phyloP scores from a whole-genome alignment of 2,113 vertebrate species.

The Rhea pennata region DNA sequence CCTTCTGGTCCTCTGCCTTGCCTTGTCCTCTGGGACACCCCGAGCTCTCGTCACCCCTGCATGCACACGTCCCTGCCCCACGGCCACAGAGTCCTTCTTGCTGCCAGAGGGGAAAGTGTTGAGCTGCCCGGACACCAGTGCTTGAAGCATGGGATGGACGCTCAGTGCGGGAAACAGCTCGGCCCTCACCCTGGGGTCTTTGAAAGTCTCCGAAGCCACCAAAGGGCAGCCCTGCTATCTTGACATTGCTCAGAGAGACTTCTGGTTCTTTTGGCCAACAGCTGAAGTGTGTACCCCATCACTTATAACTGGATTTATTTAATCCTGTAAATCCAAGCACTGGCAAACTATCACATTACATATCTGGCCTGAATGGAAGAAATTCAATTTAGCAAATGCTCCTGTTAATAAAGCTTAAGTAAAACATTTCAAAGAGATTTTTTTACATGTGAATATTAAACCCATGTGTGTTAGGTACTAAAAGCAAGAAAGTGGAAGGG shows the following conservation, averaged over 20 bases:
- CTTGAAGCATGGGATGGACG: no score
- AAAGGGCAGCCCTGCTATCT: no score
- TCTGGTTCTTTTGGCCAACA: constrained; percentile 11
- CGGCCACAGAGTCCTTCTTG: not conserved
- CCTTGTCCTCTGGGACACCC: no score
- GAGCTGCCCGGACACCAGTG: not conserved
- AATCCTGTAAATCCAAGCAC: not conserved
- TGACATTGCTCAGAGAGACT: not conserved
- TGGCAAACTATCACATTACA: not conserved
- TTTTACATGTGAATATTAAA: not conserved
- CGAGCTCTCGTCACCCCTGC: no score
- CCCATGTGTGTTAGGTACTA: rapidly evolving
- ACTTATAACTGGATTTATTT: constrained; percentile 39
- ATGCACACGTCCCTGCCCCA: no score
- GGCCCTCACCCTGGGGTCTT: not conserved
- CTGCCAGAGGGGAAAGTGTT: not conserved
- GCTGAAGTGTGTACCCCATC: constrained; percentile 35
- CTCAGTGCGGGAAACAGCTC: not conserved
- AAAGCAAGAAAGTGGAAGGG: not conserved
- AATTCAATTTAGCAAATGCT: constrained; percentile 41
- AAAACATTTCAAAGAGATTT: not conserved
- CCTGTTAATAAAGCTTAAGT: constrained; percentile 29
- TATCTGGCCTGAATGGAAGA: not conserved
- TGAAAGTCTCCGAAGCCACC: no score
- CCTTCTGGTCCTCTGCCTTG: no score